phyloP scores from a whole-genome alignment of 2,113 vertebrate species.

The Phodopus roborovskii region DNA sequence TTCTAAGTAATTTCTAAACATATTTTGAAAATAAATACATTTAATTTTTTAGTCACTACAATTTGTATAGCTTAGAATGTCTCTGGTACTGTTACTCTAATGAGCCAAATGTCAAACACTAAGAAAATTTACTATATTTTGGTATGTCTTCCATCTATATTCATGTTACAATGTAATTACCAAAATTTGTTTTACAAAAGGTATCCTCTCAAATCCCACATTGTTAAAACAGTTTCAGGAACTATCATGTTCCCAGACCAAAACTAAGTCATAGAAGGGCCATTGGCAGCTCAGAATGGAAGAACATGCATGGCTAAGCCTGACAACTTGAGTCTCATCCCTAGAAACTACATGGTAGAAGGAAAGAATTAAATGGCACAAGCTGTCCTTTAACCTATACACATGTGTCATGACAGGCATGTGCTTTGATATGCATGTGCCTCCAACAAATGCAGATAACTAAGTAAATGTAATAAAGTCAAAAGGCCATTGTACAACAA shows the following conservation, averaged over 20 bases:
- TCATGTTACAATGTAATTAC: neutral
- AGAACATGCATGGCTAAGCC: too few species aligned
- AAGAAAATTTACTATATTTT: conserved; percentile 57
- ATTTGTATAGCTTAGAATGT: conserved; percentile 58
- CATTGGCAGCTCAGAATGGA: neutral
- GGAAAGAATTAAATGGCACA: neutral
- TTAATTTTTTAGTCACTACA: conserved; percentile 62
- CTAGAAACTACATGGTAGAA: neutral
- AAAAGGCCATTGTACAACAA: neutral
- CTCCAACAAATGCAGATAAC: neutral
- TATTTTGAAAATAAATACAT: conserved; percentile 51
- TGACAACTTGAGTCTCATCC: neutral
- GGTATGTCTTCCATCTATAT: conserved; percentile 40
- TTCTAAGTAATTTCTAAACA: conserved; percentile 65
- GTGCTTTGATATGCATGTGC: neutral
- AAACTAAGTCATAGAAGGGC: neutral
- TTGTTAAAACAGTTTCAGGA: neutral
- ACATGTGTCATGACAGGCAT: neutral
- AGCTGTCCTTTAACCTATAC: neutral
- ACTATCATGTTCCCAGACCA: neutral
- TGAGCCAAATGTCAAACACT: conserved; percentile 56
- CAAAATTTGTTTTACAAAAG: conserved; percentile 50
- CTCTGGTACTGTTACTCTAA: conserved; percentile 54
- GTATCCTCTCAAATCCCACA: neutral
- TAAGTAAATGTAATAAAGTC: neutral